Conservation (phyloP, 2,113 vertebrate genomes). For the Phaetusa simplex region DNA sequence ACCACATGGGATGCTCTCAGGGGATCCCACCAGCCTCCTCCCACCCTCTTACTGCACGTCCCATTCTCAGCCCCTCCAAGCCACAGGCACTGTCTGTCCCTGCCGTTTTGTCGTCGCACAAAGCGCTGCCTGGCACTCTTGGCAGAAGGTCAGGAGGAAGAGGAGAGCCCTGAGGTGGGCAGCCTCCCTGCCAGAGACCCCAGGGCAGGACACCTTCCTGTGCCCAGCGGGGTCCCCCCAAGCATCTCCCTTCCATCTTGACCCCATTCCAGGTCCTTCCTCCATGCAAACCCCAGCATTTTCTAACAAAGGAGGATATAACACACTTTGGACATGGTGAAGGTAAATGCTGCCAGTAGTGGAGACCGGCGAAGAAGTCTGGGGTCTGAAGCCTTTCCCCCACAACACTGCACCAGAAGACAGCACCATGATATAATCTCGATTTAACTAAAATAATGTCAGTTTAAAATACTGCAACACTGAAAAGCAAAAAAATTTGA, state of each 20-base stretch:
- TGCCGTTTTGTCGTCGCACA: rapidly evolving
- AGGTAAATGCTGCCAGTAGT: rapidly evolving
- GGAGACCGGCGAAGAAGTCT: background rate
- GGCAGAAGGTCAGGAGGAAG: background rate
- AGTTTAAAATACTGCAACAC: background rate
- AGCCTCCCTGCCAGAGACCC: background rate
- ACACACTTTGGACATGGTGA: background rate
- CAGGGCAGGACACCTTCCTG: background rate
- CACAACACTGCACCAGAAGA: background rate
- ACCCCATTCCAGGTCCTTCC: rapidly evolving
- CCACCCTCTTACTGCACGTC: background rate
- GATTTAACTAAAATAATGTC: background rate
- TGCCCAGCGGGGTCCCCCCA: background rate
- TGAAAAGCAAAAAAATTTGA: background rate
- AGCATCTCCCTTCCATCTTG: background rate
- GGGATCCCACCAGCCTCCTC: background rate
- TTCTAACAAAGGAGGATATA: background rate
- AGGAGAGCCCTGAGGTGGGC: background rate
- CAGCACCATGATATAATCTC: background rate
- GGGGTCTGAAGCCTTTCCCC: background rate
- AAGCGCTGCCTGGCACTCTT: background rate
- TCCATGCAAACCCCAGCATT: background rate
- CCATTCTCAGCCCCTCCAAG: background rate
- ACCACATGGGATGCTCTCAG: background rate
- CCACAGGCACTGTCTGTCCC: background rate